These are phyloP conservation scores for Scartelaos histophorus DNA, from an alignment of 2,113 vertebrate species.

Conservation along the genomic window DNA sequence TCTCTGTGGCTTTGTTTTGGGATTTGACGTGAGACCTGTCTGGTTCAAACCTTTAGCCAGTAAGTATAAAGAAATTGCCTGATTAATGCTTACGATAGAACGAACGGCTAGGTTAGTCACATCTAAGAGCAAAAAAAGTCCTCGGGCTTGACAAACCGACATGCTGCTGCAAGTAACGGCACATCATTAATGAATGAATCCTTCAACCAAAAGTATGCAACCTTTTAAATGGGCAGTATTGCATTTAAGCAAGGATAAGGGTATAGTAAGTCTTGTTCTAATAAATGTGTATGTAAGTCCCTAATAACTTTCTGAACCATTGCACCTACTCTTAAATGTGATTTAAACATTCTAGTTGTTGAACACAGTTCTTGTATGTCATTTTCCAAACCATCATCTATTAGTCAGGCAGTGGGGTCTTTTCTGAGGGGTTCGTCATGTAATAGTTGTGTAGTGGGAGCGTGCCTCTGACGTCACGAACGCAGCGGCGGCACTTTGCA, in stretches of 20 bases:
- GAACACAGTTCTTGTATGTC: too few relatives aligned
- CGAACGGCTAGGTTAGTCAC: background rate
- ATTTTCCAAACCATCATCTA: background rate
- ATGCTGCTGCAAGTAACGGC: slow-evolving; percentile 22
- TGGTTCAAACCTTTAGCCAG: background rate
- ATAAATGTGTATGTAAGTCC: too few relatives aligned
- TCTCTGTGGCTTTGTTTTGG: slow-evolving; percentile 42
- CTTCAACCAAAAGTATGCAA: background rate
- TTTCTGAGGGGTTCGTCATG: too few relatives aligned
- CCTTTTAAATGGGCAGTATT: background rate
- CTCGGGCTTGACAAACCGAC: background rate
- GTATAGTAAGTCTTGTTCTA: too few relatives aligned
- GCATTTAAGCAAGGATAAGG: too few relatives aligned
- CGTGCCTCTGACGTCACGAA: slow-evolving; percentile 53
- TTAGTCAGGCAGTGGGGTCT: too few relatives aligned
- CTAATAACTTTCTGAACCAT: too few relatives aligned
- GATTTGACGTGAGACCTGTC: slow-evolving; percentile 8
- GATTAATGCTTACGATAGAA: background rate
- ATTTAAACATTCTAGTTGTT: background rate
- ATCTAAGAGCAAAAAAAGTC: background rate
- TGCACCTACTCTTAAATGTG: too few relatives aligned
- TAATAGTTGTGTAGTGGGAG: slow-evolving; percentile 5
- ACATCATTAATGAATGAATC: background rate
- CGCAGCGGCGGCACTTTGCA: slow-evolving; percentile 42
- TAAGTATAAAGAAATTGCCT: background rate